A percentile compares a stretch with the other conserved stretches of the same genome.
phyloP scores from a whole-genome alignment of 2,888 invertebrate genomes.

The Ctena decussata region DNA sequence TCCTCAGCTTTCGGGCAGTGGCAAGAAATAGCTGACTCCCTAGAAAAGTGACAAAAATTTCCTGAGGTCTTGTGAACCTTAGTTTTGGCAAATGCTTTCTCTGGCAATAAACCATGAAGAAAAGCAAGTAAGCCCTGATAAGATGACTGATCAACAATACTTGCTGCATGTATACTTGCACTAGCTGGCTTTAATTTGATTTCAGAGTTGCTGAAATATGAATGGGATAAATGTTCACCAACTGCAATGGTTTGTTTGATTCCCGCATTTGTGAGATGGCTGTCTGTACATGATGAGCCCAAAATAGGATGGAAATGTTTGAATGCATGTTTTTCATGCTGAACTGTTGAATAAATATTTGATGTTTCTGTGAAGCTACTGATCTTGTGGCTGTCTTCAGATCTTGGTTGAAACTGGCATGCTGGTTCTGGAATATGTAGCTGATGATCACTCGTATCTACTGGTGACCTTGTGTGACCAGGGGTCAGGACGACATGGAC shows the following conservation, averaged over 20 bases:
- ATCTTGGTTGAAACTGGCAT: not conserved
- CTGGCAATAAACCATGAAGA: slow-evolving; percentile 69
- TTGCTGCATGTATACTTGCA: slow-evolving; percentile 42
- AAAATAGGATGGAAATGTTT: slow-evolving; percentile 47
- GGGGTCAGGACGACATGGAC: slow-evolving; percentile 53
- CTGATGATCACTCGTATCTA: not conserved
- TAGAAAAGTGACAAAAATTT: slow-evolving; percentile 53
- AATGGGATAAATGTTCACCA: slow-evolving; percentile 38
- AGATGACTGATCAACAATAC: slow-evolving; percentile 19
- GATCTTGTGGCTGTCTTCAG: slow-evolving; percentile 4
- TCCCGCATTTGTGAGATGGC: slow-evolving; percentile 47
- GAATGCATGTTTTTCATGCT: slow-evolving; percentile 48
- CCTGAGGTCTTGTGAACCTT: slow-evolving; percentile 58
- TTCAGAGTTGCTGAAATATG: slow-evolving; percentile 30
- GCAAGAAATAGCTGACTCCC: slow-evolving; percentile 24
- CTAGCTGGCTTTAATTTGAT: slow-evolving; percentile 32
- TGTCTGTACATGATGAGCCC: slow-evolving; percentile 11
- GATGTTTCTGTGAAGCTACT: slow-evolving; percentile 13
- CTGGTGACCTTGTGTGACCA: slow-evolving; percentile 25
- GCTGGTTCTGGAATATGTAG: not conserved
- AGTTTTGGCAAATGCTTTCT: slow-evolving; percentile 66
- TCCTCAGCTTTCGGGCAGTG: slow-evolving; percentile 36
- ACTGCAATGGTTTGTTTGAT: slow-evolving; percentile 44
- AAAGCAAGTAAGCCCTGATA: slow-evolving; percentile 67
- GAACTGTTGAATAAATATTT: slow-evolving; percentile 28